Conservation (phyloP, 2,888 invertebrate species). For the Limnephilus rhombicus region DNA sequence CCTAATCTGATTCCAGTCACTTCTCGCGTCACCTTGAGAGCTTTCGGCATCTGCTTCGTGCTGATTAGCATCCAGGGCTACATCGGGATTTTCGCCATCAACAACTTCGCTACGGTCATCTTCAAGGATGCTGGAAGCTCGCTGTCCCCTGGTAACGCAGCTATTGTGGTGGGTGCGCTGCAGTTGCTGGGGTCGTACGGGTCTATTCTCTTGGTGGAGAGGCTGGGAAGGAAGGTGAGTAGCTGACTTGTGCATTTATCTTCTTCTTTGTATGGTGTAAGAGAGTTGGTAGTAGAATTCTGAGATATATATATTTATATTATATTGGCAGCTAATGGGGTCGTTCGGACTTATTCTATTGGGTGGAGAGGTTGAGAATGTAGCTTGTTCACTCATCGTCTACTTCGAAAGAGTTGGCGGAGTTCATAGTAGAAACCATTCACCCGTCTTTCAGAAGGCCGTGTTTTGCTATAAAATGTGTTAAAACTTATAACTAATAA, state of each 20-base stretch:
- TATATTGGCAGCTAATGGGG: no score
- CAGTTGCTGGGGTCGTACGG: constrained; percentile 55
- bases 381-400: no score
- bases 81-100: constrained; percentile 70
- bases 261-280: background rate
- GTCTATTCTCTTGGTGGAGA: constrained; percentile 55
- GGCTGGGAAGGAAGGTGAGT: constrained; percentile 59
- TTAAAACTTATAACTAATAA: no score
- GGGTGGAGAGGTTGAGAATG: no score
- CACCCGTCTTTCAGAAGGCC: no score
- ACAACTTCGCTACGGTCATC: constrained; percentile 70
- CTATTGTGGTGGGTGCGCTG: constrained; percentile 51
- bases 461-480: no score
- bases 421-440: no score
- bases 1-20: constrained; percentile 67
- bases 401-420: no score
- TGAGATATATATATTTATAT: no score
- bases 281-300: no score
- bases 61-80: constrained; percentile 69
- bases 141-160: constrained; percentile 42
- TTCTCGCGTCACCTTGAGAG: constrained; percentile 67
- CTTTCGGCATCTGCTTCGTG: constrained; percentile 67
- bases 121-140: constrained; percentile 56
- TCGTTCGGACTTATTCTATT: no score
- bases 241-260: background rate